Evolutionary conservation across 2,113 vertebrate genomes (phyloP).

Genomic region (Megaceryle torquata): DNA sequence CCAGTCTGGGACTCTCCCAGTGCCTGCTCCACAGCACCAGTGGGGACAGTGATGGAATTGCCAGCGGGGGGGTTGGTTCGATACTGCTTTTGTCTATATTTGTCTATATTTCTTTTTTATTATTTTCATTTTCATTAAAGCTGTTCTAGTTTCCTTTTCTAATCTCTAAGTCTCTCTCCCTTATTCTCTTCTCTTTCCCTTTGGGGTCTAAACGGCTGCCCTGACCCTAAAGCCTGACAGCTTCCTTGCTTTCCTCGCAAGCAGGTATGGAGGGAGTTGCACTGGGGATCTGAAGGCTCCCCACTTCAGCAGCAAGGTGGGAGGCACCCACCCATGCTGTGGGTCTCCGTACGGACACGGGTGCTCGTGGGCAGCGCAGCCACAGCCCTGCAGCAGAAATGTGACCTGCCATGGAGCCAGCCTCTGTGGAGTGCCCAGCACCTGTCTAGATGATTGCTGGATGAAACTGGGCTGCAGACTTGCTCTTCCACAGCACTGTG

Average conservation of each 20-base stretch:
- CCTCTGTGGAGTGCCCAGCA: rapidly evolving
- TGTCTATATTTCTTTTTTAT: no score
- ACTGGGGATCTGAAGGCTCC: background rate
- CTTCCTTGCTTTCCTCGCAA: background rate
- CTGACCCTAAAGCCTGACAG: no score
- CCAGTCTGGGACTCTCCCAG: no score
- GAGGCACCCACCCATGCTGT: background rate
- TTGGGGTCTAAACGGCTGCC: no score
- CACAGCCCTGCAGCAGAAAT: background rate
- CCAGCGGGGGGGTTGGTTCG: no score
- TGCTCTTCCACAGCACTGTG: background rate
- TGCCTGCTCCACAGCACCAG: no score
- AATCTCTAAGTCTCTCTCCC: no score
- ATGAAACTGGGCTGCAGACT: background rate
- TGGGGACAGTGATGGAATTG: no score
- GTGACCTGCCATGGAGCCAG: background rate
- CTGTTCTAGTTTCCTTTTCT: no score
- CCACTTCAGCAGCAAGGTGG: background rate
- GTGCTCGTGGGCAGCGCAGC: background rate
- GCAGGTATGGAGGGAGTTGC: background rate
- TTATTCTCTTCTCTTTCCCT: no score
- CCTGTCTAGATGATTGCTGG: background rate
- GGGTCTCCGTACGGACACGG: rapidly evolving
- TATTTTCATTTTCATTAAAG: no score
- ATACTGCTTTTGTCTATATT: no score